Conservation (phyloP, 1,140 invertebrate genomes). For the Dendrolimus kikuchii region DNA sequence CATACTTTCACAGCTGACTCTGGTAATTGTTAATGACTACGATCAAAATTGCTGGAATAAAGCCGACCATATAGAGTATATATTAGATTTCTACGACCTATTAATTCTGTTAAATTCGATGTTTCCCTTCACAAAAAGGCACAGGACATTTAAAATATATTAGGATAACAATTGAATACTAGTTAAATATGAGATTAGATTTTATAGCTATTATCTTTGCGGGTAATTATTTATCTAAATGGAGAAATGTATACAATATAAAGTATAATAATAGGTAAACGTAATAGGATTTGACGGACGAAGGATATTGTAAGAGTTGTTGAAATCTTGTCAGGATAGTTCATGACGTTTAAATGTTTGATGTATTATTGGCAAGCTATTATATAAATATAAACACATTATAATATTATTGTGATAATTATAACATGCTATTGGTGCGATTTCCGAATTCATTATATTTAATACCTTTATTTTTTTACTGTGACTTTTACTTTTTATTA, state of each 20-base stretch:
- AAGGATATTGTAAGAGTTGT: constrained; percentile 35
- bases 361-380: constrained; percentile 54
- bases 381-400: constrained; percentile 31
- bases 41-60: too few species aligned
- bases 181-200: constrained; percentile 57
- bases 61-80: too few species aligned
- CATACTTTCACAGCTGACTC: too few species aligned
- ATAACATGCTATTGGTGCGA: constrained; percentile 48
- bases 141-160: constrained; percentile 25
- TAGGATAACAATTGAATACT: constrained; percentile 40
- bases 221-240: constrained; percentile 46
- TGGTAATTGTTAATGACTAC: too few species aligned
- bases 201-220: constrained; percentile 52
- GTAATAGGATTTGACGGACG: constrained; percentile 18
- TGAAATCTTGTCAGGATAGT: constrained; percentile 50
- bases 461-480: too few species aligned
- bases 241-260: constrained; percentile 48
- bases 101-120: constrained; percentile 17
- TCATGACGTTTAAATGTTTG: constrained; percentile 50
- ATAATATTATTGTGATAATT: constrained; percentile 61
- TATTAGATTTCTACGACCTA: constrained; percentile 1
- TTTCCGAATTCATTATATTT: constrained; percentile 14
- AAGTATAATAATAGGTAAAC: constrained; percentile 38
- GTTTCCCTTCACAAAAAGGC: constrained; percentile 17
- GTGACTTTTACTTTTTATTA: constrained; percentile 4